Evolutionary conservation across 2,797 vertebrate genomes (phyloP).

Genomic region (Silurus lanzhouensis): DNA sequence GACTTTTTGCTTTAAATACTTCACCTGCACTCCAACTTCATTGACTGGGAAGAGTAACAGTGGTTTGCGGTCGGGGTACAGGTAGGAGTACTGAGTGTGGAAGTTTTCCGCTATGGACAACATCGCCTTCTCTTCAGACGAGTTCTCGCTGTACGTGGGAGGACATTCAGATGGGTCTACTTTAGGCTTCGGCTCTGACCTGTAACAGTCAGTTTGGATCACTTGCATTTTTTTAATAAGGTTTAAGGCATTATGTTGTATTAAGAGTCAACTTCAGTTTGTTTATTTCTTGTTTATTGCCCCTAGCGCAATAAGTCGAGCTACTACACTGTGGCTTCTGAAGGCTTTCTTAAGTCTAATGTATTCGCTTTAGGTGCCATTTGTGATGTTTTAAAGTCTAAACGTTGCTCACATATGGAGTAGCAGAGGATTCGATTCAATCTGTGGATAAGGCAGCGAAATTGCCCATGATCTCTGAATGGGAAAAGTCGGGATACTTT

Average conservation of each 20-base stretch:
- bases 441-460: background rate
- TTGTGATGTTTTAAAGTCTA: background rate
- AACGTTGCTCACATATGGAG: background rate
- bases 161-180: conserved; percentile 67
- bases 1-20: background rate
- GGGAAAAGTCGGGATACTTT: background rate
- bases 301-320: background rate
- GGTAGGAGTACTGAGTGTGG: conserved; percentile 74
- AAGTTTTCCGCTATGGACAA: conserved; percentile 78
- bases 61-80: conserved; percentile 80
- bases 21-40: conserved; percentile 81
- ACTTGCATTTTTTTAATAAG: background rate
- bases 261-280: background rate
- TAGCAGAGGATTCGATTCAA: background rate
- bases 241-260: background rate
- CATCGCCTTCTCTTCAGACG: conserved; percentile 71
- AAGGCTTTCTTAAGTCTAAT: background rate
- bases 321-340: background rate
- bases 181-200: conserved; percentile 15
- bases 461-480: background rate
- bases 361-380: background rate
- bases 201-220: conserved; percentile 11
- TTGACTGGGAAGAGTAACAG: conserved; percentile 84
- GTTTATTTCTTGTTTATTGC: background rate
- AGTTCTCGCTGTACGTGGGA: conserved; percentile 77